phyloP scores from a whole-genome alignment of 2,113 vertebrate species.

The Callionymus lyra region DNA sequence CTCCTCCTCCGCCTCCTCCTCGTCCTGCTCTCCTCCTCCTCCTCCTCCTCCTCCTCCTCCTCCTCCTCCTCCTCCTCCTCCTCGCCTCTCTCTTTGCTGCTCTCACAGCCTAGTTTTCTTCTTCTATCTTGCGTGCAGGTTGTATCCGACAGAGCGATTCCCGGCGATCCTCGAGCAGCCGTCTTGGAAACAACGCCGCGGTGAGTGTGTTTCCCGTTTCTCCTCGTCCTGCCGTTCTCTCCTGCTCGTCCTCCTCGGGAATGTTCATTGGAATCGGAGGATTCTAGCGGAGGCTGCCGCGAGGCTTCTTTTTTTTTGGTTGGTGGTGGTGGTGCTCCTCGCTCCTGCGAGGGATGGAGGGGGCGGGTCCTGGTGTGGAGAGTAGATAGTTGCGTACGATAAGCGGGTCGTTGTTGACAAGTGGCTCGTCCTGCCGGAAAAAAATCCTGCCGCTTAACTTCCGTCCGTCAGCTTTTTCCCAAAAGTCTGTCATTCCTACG shows the following conservation, averaged over 20 bases:
- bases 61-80: slow-evolving; percentile 28
- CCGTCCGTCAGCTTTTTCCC: slow-evolving; percentile 18
- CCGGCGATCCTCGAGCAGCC: slow-evolving; percentile 32
- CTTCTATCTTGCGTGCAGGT: slow-evolving; percentile 57
- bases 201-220: slow-evolving; percentile 60
- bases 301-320: neutral
- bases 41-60: slow-evolving; percentile 15
- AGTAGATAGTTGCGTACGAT: slow-evolving; percentile 46
- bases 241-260: neutral
- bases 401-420: slow-evolving; percentile 46
- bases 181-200: slow-evolving; percentile 44
- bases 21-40: slow-evolving; percentile 17
- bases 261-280: slow-evolving; percentile 22
- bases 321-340: slow-evolving; percentile 11
- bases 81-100: slow-evolving; percentile 34
- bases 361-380: slow-evolving; percentile 47
- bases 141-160: slow-evolving; percentile 55
- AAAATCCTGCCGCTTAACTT: slow-evolving; percentile 31
- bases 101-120: slow-evolving; percentile 57
- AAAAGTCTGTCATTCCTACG: slow-evolving; percentile 37
- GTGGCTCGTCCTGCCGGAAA: slow-evolving; percentile 36
- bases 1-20: slow-evolving; percentile 32
- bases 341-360: slow-evolving; percentile 35
- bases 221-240: slow-evolving; percentile 26
- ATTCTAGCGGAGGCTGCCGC: slow-evolving; percentile 16